Evolutionary conservation across 2,113 vertebrate genomes (phyloP).

Genomic region (Cricetomys ansorgei): DNA sequence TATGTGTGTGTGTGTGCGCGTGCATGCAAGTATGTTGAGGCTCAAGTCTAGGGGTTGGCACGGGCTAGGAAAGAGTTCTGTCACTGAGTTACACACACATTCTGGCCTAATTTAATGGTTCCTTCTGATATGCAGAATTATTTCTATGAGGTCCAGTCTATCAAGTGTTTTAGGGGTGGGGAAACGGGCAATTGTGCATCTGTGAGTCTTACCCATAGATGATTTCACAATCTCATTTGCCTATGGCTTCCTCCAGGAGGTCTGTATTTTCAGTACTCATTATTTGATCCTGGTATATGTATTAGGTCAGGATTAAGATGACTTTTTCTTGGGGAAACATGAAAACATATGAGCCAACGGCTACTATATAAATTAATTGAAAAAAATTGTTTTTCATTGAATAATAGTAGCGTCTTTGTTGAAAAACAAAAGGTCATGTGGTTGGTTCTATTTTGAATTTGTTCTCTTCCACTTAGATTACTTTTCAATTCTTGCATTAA

Average conservation of each 20-base stretch:
- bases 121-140: neutral
- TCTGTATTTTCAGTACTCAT: neutral
- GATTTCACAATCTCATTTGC: neutral
- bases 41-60: neutral
- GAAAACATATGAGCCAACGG: neutral
- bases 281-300: neutral
- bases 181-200: neutral
- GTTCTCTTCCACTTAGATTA: neutral
- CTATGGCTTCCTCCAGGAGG: neutral
- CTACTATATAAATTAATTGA: neutral
- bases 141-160: neutral
- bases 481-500: neutral
- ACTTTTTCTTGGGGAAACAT: too few relatives aligned
- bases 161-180: neutral
- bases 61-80: neutral
- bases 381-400: neutral
- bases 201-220: neutral
- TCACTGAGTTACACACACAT: neutral
- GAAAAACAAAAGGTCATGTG: neutral
- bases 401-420: neutral
- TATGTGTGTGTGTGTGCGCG: neutral
- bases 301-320: neutral
- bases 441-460: conserved; percentile 13
- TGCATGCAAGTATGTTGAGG: neutral
- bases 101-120: neutral